Conservation (phyloP, 2,888 invertebrate species). For the Oscheius sp. region DNA sequence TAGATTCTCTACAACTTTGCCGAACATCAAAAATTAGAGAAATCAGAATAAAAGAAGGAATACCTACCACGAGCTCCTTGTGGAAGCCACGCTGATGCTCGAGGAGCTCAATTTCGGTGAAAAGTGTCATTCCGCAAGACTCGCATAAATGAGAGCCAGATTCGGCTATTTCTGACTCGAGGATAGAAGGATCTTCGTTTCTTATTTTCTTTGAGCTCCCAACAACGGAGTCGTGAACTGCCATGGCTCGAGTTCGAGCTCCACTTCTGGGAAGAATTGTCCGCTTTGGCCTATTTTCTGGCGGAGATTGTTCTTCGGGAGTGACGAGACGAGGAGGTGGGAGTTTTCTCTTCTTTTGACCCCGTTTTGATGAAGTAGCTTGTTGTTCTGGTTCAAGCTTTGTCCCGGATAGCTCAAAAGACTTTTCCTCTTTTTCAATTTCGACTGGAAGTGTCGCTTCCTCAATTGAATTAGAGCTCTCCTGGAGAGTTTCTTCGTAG, state of each 20-base stretch:
- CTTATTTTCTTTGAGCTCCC: background rate
- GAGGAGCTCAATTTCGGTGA: slow-evolving; percentile 13
- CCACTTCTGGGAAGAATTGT: background rate
- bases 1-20: no score
- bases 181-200: background rate
- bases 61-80: slow-evolving; percentile 18
- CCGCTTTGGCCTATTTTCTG: background rate
- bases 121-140: background rate
- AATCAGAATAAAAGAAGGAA: no score
- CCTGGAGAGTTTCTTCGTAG: no score
- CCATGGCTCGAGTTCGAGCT: slow-evolving; percentile 1
- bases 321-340: background rate
- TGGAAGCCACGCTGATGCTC: slow-evolving; percentile 29
- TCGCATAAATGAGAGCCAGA: slow-evolving; percentile 1
- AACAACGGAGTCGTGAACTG: background rate
- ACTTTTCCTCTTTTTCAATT: no score
- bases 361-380: background rate
- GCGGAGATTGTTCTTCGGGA: background rate
- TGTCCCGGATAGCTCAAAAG: no score
- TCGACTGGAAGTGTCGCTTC: no score
- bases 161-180: slow-evolving; percentile 2
- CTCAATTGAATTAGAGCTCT: no score
- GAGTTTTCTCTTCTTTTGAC: slow-evolving; percentile 3
- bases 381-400: no score
- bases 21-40: no score